These are phyloP conservation scores for Oryzias curvinotus DNA, from an alignment of 2,113 vertebrate genomes.

Conservation along the genomic window DNA sequence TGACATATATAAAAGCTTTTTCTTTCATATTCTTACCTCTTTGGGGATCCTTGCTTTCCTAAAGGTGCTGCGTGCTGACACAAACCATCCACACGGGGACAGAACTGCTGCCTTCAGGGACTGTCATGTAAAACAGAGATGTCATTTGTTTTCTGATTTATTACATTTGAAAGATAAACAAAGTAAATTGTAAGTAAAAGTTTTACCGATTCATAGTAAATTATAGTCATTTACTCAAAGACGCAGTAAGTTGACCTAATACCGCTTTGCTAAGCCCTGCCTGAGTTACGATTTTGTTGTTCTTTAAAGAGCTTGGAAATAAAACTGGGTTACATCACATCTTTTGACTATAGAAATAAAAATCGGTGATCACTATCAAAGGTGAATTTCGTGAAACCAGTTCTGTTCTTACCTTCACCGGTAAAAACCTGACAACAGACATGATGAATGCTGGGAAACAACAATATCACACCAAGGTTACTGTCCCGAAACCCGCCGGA, in stretches of 20 bases:
- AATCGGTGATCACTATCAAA: too few relatives aligned
- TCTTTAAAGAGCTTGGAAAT: too few relatives aligned
- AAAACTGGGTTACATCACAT: too few relatives aligned
- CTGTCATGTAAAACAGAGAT: constrained; percentile 44
- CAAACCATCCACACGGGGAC: constrained; percentile 36
- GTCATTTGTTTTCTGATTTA: too few relatives aligned
- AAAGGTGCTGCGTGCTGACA: constrained; percentile 66
- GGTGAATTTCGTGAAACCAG: too few relatives aligned
- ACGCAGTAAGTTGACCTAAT: too few relatives aligned
- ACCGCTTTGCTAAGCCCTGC: too few relatives aligned
- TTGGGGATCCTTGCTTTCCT: constrained; percentile 67
- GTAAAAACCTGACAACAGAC: constrained; percentile 22
- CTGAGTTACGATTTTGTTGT: too few relatives aligned
- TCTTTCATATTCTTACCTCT: constrained; percentile 53
- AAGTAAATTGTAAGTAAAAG: too few relatives aligned
- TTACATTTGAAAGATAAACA: too few relatives aligned
- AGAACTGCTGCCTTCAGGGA: constrained; percentile 40
- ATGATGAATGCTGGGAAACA: constrained; percentile 26
- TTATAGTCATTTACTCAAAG: too few relatives aligned
- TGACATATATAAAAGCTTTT: neutral
- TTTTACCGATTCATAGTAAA: too few relatives aligned
- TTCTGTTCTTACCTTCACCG: constrained; percentile 45
- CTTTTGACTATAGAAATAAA: neutral
- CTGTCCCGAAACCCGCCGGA: neutral
- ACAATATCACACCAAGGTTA: constrained; percentile 63